A percentile compares a stretch with the other conserved stretches of the same genome.
phyloP scores from a whole-genome alignment of 2,113 vertebrate genomes.

The Podarcis raffonei region DNA sequence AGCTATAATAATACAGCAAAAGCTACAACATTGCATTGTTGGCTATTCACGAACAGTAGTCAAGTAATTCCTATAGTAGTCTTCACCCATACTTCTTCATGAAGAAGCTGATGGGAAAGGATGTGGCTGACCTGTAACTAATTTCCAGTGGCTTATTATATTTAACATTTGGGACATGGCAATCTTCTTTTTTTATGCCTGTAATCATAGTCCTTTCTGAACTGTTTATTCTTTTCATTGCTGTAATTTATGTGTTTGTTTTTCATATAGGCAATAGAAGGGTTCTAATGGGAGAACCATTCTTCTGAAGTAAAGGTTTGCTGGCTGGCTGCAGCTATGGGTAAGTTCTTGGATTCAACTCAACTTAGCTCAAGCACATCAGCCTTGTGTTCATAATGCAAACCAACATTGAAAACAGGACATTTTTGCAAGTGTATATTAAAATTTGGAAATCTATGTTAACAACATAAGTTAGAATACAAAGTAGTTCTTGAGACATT shows the following conservation, averaged over 20 bases:
- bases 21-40: background rate
- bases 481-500: background rate
- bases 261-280: constrained; percentile 79
- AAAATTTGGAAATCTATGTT: background rate
- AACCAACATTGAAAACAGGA: background rate
- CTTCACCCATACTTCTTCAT: background rate
- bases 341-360: constrained; percentile 74
- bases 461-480: background rate
- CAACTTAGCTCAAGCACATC: background rate
- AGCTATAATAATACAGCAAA: background rate
- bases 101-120: background rate
- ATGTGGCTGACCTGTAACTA: background rate
- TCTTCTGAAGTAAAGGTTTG: constrained; percentile 84
- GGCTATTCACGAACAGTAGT: background rate
- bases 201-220: background rate
- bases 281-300: constrained; percentile 85
- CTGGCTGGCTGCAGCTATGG: constrained; percentile 85
- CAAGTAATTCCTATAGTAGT: background rate
- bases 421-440: background rate
- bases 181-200: background rate
- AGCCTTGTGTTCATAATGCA: background rate
- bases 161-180: background rate
- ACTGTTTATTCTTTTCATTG: background rate
- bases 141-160: background rate
- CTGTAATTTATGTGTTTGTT: background rate